Evolutionary conservation across 2,888 invertebrate genomes (phyloP).

Genomic region (Epirrita christyi): DNA sequence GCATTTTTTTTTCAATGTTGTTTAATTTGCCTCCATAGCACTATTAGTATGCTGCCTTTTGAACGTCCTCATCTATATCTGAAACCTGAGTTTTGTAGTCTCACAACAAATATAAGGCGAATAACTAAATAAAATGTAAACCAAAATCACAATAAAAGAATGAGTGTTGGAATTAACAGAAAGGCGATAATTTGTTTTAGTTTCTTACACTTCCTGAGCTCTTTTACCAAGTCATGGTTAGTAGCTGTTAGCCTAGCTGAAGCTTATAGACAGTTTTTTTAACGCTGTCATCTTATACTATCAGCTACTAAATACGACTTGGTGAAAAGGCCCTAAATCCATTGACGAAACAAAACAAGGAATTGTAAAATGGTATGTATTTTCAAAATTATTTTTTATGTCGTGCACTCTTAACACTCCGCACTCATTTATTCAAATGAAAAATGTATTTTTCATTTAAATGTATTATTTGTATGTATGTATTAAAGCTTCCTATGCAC

Average conservation of each 20-base stretch:
- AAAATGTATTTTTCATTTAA: constrained; percentile 54
- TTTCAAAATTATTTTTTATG: constrained; percentile 68
- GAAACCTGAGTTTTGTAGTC: constrained; percentile 65
- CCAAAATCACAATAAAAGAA: constrained; percentile 83
- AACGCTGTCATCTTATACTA: not conserved
- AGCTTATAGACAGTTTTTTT: not conserved
- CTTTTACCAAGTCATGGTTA: constrained; percentile 12
- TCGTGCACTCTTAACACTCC: constrained; percentile 73
- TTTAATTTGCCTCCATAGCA: constrained; percentile 9
- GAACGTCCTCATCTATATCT: constrained; percentile 58
- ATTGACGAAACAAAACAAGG: constrained; percentile 58
- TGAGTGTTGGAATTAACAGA: constrained; percentile 85
- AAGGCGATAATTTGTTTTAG: constrained; percentile 77
- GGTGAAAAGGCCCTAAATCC: constrained; percentile 25
- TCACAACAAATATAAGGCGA: constrained; percentile 84
- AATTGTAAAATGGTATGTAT: constrained; percentile 75
- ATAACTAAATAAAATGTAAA: constrained; percentile 70
- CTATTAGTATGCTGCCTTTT: constrained; percentile 28
- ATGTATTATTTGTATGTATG: constrained; percentile 26
- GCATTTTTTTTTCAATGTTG: not conserved
- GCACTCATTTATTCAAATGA: constrained; percentile 72
- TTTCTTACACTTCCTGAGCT: constrained; percentile 51
- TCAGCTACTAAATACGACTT: constrained; percentile 10
- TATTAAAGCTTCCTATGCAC: constrained; percentile 64
- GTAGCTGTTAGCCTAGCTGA: not conserved